phyloP scores from a whole-genome alignment of 2,797 vertebrate species.

The Rhinella marina region DNA sequence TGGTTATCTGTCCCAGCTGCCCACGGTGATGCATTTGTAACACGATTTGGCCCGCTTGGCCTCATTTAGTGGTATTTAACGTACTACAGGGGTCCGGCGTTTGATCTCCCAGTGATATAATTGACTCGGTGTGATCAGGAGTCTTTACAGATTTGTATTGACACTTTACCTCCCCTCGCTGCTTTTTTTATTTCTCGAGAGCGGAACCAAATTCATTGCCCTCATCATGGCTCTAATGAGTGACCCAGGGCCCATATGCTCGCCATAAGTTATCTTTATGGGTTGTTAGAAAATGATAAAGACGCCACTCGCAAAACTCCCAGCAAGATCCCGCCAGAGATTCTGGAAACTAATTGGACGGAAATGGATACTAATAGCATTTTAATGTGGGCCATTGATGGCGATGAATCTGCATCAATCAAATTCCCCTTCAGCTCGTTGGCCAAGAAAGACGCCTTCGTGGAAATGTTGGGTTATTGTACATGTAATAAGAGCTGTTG shows the following conservation, averaged over 20 bases:
- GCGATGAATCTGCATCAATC: slow-evolving; percentile 1
- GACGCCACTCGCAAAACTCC: slow-evolving; percentile 10
- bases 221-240: slow-evolving; percentile 71
- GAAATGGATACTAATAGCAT: slow-evolving; percentile 24
- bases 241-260: slow-evolving; percentile 78
- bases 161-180: slow-evolving; percentile 81
- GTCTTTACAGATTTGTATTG: slow-evolving; percentile 81
- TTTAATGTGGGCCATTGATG: slow-evolving; percentile 22
- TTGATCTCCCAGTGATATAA: slow-evolving; percentile 87
- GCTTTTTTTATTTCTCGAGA: slow-evolving; percentile 79
- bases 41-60: slow-evolving; percentile 81
- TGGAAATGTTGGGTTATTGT: not conserved
- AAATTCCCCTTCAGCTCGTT: not conserved
- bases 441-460: not conserved
- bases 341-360: slow-evolving; percentile 15
- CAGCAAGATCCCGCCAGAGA: slow-evolving; percentile 9
- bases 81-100: slow-evolving; percentile 80
- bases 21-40: slow-evolving; percentile 80
- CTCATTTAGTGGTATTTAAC: slow-evolving; percentile 79
- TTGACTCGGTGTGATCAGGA: slow-evolving; percentile 82
- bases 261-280: slow-evolving; percentile 81
- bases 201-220: slow-evolving; percentile 60
- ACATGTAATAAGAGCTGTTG: not conserved
- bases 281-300: slow-evolving; percentile 82
- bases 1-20: slow-evolving; percentile 81